Conservation (phyloP, 2,797 vertebrate genomes). For the Oophaga sylvatica region DNA sequence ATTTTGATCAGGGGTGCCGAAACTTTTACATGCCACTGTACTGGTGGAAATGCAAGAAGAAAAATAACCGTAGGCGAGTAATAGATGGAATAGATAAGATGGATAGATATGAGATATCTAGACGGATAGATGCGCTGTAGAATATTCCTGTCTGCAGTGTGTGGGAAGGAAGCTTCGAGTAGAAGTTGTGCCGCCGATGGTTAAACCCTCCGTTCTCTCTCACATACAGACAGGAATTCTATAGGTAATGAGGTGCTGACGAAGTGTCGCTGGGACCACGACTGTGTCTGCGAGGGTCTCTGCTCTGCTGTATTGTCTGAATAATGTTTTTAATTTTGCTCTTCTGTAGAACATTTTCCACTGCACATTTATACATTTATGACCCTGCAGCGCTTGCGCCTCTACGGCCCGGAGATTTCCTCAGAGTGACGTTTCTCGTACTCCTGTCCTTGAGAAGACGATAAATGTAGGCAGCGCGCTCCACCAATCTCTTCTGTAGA, state of each 20-base stretch:
- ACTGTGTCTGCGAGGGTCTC: background rate
- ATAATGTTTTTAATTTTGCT: background rate
- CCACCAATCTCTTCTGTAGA: too few species aligned
- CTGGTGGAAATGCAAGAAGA: background rate
- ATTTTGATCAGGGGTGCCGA: too few species aligned
- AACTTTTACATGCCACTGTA: too few species aligned
- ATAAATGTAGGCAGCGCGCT: too few species aligned
- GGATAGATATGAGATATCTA: background rate
- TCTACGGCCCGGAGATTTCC: background rate
- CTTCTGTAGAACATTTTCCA: background rate
- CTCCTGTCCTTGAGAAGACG: too few species aligned
- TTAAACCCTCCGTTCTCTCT: background rate
- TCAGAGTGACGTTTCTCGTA: background rate
- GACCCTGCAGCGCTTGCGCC: background rate
- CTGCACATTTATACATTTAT: background rate
- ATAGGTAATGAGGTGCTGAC: conserved; percentile 18
- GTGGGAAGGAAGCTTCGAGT: too few species aligned
- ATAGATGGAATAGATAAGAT: background rate
- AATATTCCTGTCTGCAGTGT: too few species aligned
- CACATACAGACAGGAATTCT: background rate
- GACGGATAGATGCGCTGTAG: too few species aligned
- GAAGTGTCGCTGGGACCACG: background rate
- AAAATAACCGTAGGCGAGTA: background rate
- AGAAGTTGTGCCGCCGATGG: background rate
- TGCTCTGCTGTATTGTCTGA: background rate